A percentile compares a stretch with the other conserved stretches of the same genome.
Conservation (phyloP, 2,113 vertebrate species). For the Alethe diademata region DNA sequence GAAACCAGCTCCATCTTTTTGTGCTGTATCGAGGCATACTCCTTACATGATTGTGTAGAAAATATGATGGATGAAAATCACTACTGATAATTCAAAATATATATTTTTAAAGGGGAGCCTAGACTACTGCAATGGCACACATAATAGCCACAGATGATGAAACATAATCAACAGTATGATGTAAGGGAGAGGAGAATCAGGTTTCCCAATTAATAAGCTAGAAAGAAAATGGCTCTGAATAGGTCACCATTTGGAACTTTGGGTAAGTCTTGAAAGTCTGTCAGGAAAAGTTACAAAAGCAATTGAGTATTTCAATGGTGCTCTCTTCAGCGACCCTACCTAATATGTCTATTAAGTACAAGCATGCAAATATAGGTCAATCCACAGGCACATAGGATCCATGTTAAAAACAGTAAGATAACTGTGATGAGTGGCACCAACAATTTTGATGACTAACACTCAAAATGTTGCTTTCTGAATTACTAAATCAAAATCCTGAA, state of each 20-base stretch:
- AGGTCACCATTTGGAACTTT: constrained; percentile 71
- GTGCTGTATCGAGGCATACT: constrained; percentile 63
- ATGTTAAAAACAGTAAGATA: constrained; percentile 78
- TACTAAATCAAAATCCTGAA: constrained; percentile 77
- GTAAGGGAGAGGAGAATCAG: background rate
- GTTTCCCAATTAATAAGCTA: constrained; percentile 45
- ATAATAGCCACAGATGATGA: constrained; percentile 41
- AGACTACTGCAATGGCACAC: constrained; percentile 62
- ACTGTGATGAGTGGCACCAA: constrained; percentile 78
- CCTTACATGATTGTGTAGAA: constrained; percentile 33
- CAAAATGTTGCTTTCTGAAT: constrained; percentile 72
- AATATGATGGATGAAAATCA: constrained; percentile 43
- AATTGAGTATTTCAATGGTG: constrained; percentile 72
- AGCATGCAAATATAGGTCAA: constrained; percentile 82
- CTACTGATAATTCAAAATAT: constrained; percentile 31
- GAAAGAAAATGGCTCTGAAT: constrained; percentile 67
- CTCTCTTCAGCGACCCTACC: constrained; percentile 75
- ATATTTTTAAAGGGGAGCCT: constrained; percentile 48
- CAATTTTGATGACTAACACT: constrained; percentile 74
- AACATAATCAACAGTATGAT: constrained; percentile 43
- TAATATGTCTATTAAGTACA: constrained; percentile 80
- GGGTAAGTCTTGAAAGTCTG: constrained; percentile 57
- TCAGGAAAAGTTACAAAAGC: constrained; percentile 56
- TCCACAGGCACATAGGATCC: constrained; percentile 84
- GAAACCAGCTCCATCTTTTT: constrained; percentile 61